Evolutionary conservation across 2,797 vertebrate species (phyloP).

Genomic region (Bradypodion pumilum): DNA sequence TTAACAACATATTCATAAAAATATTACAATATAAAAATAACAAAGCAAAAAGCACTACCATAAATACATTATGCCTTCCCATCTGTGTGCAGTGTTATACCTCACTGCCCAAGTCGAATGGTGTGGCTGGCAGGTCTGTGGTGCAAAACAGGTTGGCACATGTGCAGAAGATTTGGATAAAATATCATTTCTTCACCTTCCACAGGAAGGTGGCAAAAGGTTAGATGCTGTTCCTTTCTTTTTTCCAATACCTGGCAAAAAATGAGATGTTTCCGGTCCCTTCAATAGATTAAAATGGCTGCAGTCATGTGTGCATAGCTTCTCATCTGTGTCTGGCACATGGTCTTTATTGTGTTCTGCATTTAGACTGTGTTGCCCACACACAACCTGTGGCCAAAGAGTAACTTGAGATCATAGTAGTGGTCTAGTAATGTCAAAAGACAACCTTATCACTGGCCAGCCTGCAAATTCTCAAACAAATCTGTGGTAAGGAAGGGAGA

Average conservation of each 20-base stretch:
- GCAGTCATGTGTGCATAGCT: slow-evolving; percentile 84
- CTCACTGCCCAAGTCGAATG: too few species aligned
- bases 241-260: not conserved
- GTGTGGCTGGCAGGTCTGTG: too few species aligned
- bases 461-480: slow-evolving; percentile 79
- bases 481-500: too few species aligned
- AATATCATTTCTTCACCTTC: not conserved
- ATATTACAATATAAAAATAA: too few species aligned
- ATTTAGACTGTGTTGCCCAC: slow-evolving; percentile 5
- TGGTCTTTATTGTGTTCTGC: slow-evolving; percentile 85
- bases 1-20: too few species aligned
- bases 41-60: too few species aligned
- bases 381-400: slow-evolving; percentile 68
- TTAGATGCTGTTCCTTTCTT: not conserved
- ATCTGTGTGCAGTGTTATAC: too few species aligned
- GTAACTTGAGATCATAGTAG: slow-evolving; percentile 94
- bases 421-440: slow-evolving; percentile 86
- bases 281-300: slow-evolving; percentile 60
- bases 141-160: too few species aligned
- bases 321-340: slow-evolving; percentile 84
- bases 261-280: not conserved
- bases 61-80: too few species aligned
- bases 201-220: not conserved
- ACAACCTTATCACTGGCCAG: slow-evolving; percentile 80
- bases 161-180: not conserved